phyloP scores from a whole-genome alignment of 2,888 invertebrate species.

The Nemapogon koenigi region DNA sequence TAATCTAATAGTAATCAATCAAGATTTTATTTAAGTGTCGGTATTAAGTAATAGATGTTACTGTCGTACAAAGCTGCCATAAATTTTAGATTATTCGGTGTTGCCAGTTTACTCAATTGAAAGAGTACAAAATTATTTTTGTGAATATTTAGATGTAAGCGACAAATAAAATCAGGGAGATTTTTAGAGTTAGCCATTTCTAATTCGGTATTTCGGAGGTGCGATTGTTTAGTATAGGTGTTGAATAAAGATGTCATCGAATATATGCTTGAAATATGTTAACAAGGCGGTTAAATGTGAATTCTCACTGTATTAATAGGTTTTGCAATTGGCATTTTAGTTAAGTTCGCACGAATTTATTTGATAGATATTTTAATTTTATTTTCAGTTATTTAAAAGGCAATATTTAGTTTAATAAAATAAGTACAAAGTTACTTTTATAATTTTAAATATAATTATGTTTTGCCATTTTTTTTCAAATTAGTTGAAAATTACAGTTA shows the following conservation, averaged over 20 bases:
- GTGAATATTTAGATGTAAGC: constrained; percentile 59
- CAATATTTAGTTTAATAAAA: neutral
- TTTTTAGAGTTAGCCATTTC: constrained; percentile 26
- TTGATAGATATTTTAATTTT: constrained; percentile 38
- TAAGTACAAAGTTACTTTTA: no score
- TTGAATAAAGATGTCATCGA: constrained; percentile 5
- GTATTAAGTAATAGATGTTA: neutral
- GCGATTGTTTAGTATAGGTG: constrained; percentile 11
- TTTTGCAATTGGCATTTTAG: constrained; percentile 47
- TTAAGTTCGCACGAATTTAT: constrained; percentile 62
- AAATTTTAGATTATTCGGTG: constrained; percentile 33
- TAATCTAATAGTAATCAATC: no score
- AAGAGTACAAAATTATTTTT: constrained; percentile 65
- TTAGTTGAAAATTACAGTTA: neutral
- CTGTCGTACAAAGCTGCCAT: constrained; percentile 50
- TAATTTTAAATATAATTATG: no score
- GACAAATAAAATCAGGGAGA: constrained; percentile 59
- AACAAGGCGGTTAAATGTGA: neutral
- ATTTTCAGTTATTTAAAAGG: neutral
- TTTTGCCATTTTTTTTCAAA: constrained; percentile 3
- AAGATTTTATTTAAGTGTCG: neutral
- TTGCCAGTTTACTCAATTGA: constrained; percentile 57
- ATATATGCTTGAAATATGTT: neutral
- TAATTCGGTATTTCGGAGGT: constrained; percentile 48
- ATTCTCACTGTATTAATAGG: neutral